A percentile compares a stretch with the other conserved stretches of the same genome.
Conservation (phyloP, 1,140 invertebrate species). For the Drosophila grimshawi region DNA sequence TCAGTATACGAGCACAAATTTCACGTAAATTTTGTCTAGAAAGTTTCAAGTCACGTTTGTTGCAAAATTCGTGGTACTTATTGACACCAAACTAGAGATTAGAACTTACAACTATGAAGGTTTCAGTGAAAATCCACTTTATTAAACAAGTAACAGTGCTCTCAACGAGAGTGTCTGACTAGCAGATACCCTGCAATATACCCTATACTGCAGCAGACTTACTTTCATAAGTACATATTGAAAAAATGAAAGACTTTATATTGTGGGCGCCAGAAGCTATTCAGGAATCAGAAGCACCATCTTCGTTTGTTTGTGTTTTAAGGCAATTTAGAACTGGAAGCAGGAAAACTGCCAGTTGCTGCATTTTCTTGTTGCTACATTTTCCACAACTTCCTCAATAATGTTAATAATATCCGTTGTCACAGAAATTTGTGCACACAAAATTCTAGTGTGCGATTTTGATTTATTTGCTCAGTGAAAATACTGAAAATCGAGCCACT, state of each 20-base stretch:
- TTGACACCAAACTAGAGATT: neutral
- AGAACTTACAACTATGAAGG: constrained; percentile 7
- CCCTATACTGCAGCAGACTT: no score
- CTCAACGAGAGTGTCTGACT: no score
- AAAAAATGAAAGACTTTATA: no score
- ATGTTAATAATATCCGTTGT: constrained; percentile 1
- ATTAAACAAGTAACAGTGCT: neutral
- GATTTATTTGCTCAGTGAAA: no score
- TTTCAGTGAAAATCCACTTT: constrained; percentile 1
- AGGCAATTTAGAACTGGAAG: no score
- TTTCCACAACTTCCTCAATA: neutral
- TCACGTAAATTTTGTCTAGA: constrained; percentile 17
- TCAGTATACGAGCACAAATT: neutral
- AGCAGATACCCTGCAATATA: no score
- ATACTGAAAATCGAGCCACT: no score
- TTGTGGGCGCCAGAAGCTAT: no score
- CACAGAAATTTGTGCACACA: neutral
- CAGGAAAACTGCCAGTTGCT: neutral
- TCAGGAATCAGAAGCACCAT: no score
- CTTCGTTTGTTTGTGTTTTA: no score
- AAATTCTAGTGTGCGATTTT: no score
- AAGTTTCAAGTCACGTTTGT: constrained; percentile 22
- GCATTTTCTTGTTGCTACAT: neutral
- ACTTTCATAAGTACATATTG: no score
- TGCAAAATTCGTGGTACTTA: neutral